Conservation (phyloP, 2,888 invertebrate genomes). For the Gymnosoma rotundatum region DNA sequence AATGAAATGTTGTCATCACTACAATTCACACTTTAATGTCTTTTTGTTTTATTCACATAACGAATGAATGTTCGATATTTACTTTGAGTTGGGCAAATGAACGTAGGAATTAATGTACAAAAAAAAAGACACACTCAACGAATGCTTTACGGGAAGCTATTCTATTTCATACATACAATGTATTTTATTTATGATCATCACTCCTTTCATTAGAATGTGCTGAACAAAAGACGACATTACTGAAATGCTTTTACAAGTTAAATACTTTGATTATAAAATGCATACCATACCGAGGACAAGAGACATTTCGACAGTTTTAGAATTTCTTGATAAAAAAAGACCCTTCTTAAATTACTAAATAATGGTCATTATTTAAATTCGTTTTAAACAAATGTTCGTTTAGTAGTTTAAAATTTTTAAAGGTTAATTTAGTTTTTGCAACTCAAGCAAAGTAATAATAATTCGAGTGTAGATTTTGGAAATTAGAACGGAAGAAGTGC, state of each 20-base stretch:
- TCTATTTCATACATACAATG: slow-evolving; percentile 28
- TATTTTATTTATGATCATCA: slow-evolving; percentile 64
- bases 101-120: slow-evolving; percentile 13
- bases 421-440: too few relatives aligned
- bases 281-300: neutral
- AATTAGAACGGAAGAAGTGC: too few relatives aligned
- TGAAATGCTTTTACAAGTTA: slow-evolving; percentile 61
- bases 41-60: slow-evolving; percentile 43
- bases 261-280: slow-evolving; percentile 61
- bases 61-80: slow-evolving; percentile 22
- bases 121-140: neutral
- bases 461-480: too few relatives aligned
- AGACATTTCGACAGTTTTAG: slow-evolving; percentile 51
- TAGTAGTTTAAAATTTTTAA: too few relatives aligned
- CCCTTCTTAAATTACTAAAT: slow-evolving; percentile 35
- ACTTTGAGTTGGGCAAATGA: slow-evolving; percentile 25
- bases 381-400: neutral
- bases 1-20: slow-evolving; percentile 64
- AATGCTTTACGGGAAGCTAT: neutral
- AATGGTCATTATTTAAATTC: slow-evolving; percentile 49
- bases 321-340: slow-evolving; percentile 4
- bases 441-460: too few relatives aligned
- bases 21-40: slow-evolving; percentile 65
- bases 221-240: slow-evolving; percentile 56
- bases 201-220: slow-evolving; percentile 50